Percentiles rank a stretch among this genome's conserved stretches.
These are phyloP conservation scores for Clarias batrachus DNA, from an alignment of 2,113 vertebrate genomes.

Conservation along the genomic window DNA sequence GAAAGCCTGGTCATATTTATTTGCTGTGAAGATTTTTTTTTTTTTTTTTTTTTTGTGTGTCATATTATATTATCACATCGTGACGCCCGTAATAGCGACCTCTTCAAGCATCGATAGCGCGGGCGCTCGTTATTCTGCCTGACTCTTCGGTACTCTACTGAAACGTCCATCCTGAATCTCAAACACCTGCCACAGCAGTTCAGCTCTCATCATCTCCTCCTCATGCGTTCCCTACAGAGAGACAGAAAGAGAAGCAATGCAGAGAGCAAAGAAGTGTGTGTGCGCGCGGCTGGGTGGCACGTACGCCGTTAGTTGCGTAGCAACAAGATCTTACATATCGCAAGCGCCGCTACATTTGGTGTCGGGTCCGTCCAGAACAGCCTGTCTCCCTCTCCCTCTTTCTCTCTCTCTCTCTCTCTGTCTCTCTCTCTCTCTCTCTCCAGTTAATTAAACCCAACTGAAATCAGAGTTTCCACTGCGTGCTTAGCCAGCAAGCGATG, in stretches of 20 bases:
- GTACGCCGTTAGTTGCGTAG: conserved; percentile 59
- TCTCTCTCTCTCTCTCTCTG: neutral
- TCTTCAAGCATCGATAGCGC: neutral
- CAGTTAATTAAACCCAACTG: conserved; percentile 12
- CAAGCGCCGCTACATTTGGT: conserved; percentile 52
- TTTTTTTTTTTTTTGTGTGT: neutral
- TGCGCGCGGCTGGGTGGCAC: neutral
- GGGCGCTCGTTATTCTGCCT: neutral
- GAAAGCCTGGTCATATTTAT: neutral
- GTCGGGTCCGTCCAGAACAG: conserved; percentile 5
- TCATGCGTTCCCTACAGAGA: conserved; percentile 51
- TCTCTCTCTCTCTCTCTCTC: conserved; percentile 6
- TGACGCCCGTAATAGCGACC: too few species aligned
- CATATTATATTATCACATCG: neutral
- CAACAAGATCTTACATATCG: conserved; percentile 60
- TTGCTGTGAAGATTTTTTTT: too few species aligned
- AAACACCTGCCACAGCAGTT: neutral
- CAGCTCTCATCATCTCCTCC: conserved; percentile 41
- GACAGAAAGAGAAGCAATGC: conserved; percentile 23
- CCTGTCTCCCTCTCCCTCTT: neutral
- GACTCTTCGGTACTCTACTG: neutral
- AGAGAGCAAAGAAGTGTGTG: neutral
- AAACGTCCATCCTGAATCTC: neutral
- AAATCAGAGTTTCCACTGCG: conserved; percentile 11
- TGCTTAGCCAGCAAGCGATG: neutral